Conservation (phyloP, 2,797 vertebrate species). For the Tenualosa thibaudeaui region DNA sequence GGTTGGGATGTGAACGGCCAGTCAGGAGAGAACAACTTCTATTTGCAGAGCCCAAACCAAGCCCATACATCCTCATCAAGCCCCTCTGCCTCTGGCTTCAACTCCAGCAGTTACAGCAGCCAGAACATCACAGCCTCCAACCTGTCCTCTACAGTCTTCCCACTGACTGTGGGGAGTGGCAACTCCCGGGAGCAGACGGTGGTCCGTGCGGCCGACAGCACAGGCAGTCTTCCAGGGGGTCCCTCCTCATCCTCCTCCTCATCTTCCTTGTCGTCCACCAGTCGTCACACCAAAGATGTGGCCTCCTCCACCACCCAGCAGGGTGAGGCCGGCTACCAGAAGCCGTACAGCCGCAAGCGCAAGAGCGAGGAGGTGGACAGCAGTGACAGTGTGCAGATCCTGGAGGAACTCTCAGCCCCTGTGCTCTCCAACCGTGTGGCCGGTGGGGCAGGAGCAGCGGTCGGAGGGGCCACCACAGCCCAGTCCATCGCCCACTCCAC, state of each 20-base stretch:
- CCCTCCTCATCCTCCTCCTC: constrained; percentile 72
- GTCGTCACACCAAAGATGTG: constrained; percentile 81
- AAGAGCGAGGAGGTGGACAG: constrained; percentile 97
- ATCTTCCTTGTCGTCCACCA: constrained; percentile 63
- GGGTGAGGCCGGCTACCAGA: constrained; percentile 83
- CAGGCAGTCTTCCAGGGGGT: constrained; percentile 80
- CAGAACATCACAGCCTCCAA: constrained; percentile 60
- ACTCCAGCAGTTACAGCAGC: constrained; percentile 74
- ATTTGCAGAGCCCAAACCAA: constrained; percentile 76
- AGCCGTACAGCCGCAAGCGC: constrained; percentile 92
- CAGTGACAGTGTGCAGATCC: constrained; percentile 97
- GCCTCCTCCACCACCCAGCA: constrained; percentile 72
- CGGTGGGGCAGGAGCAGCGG: constrained; percentile 59
- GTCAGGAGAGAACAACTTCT: constrained; percentile 84
- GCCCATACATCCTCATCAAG: constrained; percentile 77
- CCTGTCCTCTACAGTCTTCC: constrained; percentile 70
- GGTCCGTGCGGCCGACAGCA: constrained; percentile 93
- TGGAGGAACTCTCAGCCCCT: constrained; percentile 97
- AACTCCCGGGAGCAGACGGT: constrained; percentile 77
- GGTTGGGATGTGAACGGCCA: constrained; percentile 90
- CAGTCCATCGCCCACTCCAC: constrained; percentile 84
- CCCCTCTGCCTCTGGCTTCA: constrained; percentile 83
- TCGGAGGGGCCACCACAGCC: constrained; percentile 80
- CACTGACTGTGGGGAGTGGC: constrained; percentile 53
- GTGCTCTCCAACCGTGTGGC: constrained; percentile 88